Evolutionary conservation across 2,888 invertebrate genomes (phyloP).

Genomic region (Ochropacha duplaris): DNA sequence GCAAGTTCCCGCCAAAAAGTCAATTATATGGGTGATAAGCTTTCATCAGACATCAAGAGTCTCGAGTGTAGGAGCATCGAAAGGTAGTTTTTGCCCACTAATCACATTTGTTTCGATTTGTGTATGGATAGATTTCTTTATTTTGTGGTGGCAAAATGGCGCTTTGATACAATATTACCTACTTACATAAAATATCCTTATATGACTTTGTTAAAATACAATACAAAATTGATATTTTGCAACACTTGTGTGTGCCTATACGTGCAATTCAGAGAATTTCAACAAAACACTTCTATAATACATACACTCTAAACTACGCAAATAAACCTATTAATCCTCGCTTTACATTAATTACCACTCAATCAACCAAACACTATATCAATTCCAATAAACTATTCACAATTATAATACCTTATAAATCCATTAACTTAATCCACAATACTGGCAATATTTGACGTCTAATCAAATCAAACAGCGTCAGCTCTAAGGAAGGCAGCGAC

Average conservation of each 20-base stretch:
- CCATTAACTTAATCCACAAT: neutral
- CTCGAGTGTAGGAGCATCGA: constrained; percentile 22
- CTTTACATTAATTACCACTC: neutral
- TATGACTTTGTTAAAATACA: no score
- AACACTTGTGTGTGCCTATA: no score
- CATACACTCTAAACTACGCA: neutral
- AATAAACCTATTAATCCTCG: neutral
- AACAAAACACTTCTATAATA: neutral
- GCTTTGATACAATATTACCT: constrained; percentile 8
- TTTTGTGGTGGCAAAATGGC: constrained; percentile 20
- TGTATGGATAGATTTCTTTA: constrained; percentile 12
- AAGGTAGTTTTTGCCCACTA: constrained; percentile 32
- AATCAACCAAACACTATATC: neutral
- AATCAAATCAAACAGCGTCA: constrained; percentile 6
- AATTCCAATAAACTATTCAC: neutral
- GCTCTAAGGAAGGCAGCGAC: constrained; percentile 9
- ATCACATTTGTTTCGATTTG: constrained; percentile 32
- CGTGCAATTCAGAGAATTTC: no score
- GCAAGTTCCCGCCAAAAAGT: neutral
- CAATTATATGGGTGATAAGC: neutral
- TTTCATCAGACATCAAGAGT: neutral
- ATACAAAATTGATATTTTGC: no score
- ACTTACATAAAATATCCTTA: no score
- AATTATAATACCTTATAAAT: neutral
- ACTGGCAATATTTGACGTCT: neutral